Evolutionary conservation across 2,888 invertebrate genomes (phyloP).

Genomic region (Chalcis sispes): DNA sequence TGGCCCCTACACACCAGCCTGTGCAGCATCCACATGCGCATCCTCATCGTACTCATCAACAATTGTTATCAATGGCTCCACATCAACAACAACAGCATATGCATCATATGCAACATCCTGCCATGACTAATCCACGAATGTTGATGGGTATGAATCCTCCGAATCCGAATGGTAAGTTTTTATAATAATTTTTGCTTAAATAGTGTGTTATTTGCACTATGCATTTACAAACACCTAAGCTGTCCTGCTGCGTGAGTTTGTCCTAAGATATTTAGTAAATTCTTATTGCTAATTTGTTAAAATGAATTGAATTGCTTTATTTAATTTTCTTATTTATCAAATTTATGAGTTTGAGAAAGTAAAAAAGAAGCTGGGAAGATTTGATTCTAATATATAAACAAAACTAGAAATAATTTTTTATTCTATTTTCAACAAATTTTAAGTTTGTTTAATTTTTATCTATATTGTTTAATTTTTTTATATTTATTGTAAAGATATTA

Average conservation of each 20-base stretch:
- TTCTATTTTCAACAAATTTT: too few relatives aligned
- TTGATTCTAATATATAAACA: too few relatives aligned
- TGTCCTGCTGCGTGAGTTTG: constrained; percentile 55
- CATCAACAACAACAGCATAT: constrained; percentile 66
- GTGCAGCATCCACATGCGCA: constrained; percentile 70
- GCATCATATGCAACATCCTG: constrained; percentile 72
- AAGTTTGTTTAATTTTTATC: too few relatives aligned
- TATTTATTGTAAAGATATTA: too few relatives aligned
- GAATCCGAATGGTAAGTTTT: constrained; percentile 69
- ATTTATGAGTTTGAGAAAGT: constrained; percentile 44
- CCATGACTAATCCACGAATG: constrained; percentile 75
- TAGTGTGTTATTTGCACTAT: constrained; percentile 1
- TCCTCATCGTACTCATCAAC: constrained; percentile 71
- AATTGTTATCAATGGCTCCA: constrained; percentile 72
- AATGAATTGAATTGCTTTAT: constrained; percentile 32
- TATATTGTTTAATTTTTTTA: too few relatives aligned
- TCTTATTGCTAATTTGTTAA: constrained; percentile 22
- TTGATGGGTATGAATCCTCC: constrained; percentile 78
- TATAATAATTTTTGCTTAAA: neutral
- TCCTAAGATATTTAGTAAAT: constrained; percentile 22
- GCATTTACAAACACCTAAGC: constrained; percentile 10
- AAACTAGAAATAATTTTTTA: neutral
- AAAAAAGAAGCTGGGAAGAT: constrained; percentile 40
- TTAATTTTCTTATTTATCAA: constrained; percentile 5
- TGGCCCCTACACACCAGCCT: constrained; percentile 73